Percentiles rank a stretch among this genome's conserved stretches.
Evolutionary conservation across 2,888 invertebrate species (phyloP).

Genomic region (Agriopis aurantiaria): DNA sequence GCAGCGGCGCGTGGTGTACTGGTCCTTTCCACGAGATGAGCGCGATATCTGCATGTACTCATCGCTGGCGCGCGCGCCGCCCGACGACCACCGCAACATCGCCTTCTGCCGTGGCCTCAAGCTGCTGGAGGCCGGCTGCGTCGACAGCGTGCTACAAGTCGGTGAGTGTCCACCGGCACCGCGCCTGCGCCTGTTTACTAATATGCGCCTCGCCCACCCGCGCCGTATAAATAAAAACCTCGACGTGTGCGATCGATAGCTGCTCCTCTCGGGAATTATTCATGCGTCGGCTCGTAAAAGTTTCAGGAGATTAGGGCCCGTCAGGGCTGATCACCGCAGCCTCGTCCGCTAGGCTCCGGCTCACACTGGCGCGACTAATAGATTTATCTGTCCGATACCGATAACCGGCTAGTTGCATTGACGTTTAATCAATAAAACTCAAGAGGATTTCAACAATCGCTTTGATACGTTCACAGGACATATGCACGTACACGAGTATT

Average conservation of each 20-base stretch:
- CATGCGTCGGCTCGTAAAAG: slow-evolving; percentile 82
- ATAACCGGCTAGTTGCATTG: slow-evolving; percentile 64
- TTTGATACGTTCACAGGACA: slow-evolving; percentile 42
- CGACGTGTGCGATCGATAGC: slow-evolving; percentile 86
- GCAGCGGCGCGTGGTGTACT: slow-evolving; percentile 94
- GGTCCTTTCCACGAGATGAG: slow-evolving; percentile 96
- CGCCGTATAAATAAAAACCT: slow-evolving; percentile 86
- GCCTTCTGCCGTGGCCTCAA: slow-evolving; percentile 95
- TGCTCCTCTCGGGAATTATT: slow-evolving; percentile 85
- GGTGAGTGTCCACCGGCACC: slow-evolving; percentile 88
- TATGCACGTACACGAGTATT: too few relatives aligned
- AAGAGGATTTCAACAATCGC: slow-evolving; percentile 29
- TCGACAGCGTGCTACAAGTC: slow-evolving; percentile 95
- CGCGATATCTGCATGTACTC: slow-evolving; percentile 96
- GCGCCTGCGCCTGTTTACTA: slow-evolving; percentile 86
- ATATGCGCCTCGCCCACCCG: slow-evolving; percentile 86
- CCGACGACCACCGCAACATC: slow-evolving; percentile 92
- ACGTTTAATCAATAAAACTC: slow-evolving; percentile 62
- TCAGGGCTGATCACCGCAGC: slow-evolving; percentile 55
- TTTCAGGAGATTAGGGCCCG: slow-evolving; percentile 80
- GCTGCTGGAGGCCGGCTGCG: slow-evolving; percentile 93
- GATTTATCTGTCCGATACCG: slow-evolving; percentile 63
- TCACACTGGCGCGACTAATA: slow-evolving; percentile 49
- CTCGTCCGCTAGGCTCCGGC: slow-evolving; percentile 37
- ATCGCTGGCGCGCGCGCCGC: slow-evolving; percentile 88